Evolutionary conservation across 2,888 invertebrate genomes (phyloP), one percentile per base, ranked within the genome.

Genomic region (Brachynemurus nebulosus): DNA sequence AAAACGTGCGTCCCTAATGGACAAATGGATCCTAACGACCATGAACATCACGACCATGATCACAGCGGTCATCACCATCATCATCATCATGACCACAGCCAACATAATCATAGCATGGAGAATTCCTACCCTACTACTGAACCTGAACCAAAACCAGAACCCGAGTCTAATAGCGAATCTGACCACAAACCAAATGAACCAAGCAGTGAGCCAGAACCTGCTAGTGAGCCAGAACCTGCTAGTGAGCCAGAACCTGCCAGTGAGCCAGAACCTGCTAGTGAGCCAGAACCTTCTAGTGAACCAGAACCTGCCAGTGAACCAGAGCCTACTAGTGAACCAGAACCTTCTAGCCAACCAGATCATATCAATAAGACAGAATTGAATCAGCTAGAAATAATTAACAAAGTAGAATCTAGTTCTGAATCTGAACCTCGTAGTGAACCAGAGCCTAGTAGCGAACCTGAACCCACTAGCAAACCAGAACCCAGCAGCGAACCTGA

Each of bases 1-100:
- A 72, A 68, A 55, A 65, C 55, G 20, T 75, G 74, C 48, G 51
- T 61, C 19, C 52, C 46, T 44, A 30, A 12, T 30, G 37, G 37
- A 44, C 54, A 2, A 50, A 27, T 47, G 16, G 46, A 58, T 62
- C 55, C 44, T 42, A 37, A 37, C 12, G 50, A 48, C 46, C 48
- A 20, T 45, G 44, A 33, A 47, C 50, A 6, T 48, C 47, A 45
- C 45, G 54, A 2, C 49, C 36, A 50, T 18, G 46, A 57, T 62
- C 55, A 44, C 42, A n/a, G n/a, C n/a, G 39, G 43, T 34, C 50
- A 42, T 50, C 62, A 60, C 40, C 59, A 55, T 40, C 47, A 59
- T 62, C 55, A 46, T 42, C 40, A 46, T 46, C 47, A 38, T 50
- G 63, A 60, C 39, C 58, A 55, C 44, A 39, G 54, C 8, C 51